Percentiles rank a stretch among this genome's conserved stretches.
Evolutionary conservation across 2,113 vertebrate genomes (phyloP).

Genomic region (Haemorhous mexicanus): DNA sequence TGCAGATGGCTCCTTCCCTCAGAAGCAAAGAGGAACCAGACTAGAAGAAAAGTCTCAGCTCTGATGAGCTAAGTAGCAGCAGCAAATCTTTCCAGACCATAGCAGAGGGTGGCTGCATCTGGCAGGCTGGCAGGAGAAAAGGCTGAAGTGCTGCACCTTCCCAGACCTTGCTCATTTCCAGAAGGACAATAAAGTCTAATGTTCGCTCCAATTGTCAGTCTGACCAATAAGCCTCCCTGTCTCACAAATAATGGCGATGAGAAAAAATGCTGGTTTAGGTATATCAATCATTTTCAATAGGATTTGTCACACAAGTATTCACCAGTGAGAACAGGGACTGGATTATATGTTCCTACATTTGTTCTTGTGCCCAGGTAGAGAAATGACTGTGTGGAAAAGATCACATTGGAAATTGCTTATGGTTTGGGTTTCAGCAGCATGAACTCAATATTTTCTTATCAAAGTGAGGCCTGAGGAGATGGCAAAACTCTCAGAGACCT

Average conservation of each 20-base stretch:
- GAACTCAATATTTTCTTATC: background rate
- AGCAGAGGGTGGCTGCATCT: background rate
- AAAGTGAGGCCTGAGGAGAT: background rate
- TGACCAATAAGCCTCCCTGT: background rate
- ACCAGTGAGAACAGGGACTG: background rate
- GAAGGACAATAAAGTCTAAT: background rate
- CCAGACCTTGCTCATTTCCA: background rate
- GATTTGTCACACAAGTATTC: background rate
- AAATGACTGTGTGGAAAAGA: background rate
- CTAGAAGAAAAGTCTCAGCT: background rate
- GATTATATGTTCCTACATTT: background rate
- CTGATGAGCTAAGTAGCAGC: background rate
- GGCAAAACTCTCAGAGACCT: background rate
- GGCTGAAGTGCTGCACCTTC: background rate
- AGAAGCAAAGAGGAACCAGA: background rate
- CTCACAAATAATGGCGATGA: background rate
- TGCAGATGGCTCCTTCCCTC: background rate
- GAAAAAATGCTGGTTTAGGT: background rate
- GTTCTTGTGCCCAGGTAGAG: background rate
- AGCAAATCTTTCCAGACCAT: background rate
- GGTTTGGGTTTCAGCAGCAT: background rate
- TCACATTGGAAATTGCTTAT: background rate
- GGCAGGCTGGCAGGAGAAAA: background rate
- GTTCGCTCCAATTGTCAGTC: background rate
- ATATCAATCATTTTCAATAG: background rate